Evolutionary conservation across 1,140 invertebrate genomes (phyloP).

Genomic region (Drosophila repletoides): DNA sequence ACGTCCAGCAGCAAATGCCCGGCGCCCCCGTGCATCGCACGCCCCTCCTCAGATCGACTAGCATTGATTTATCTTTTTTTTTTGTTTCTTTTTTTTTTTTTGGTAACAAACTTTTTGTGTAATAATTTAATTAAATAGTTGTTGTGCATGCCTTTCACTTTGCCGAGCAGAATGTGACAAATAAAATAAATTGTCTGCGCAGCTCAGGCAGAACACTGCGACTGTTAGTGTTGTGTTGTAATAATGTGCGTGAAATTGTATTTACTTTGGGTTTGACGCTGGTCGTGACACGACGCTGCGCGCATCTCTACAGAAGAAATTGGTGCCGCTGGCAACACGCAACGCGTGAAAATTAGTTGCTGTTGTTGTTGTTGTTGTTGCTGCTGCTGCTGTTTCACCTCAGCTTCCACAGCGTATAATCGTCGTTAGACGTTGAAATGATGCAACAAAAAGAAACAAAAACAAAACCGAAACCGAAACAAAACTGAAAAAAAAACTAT

Average conservation of each 20-base stretch:
- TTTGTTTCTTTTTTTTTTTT: too few relatives aligned
- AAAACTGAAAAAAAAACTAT: conserved; percentile 16
- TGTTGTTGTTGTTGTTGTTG: conserved; percentile 1
- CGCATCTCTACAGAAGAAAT: background rate
- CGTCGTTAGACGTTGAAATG: background rate
- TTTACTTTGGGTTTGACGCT: too few relatives aligned
- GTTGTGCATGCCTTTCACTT: conserved; percentile 56
- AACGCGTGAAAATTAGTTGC: conserved; percentile 29
- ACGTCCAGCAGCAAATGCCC: conserved; percentile 31
- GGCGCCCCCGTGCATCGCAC: too few relatives aligned
- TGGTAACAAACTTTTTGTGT: conserved; percentile 43
- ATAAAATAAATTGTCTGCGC: background rate
- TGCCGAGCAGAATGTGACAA: conserved; percentile 26
- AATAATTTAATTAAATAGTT: conserved; percentile 69
- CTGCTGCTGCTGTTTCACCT: conserved; percentile 2
- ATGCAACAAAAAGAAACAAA: conserved; percentile 32
- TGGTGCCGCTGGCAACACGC: conserved; percentile 6
- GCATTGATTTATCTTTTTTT: conserved; percentile 75
- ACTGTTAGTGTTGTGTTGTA: conserved; percentile 4
- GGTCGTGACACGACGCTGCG: too few relatives aligned
- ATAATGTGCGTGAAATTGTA: too few relatives aligned
- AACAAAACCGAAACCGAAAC: background rate
- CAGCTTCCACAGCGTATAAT: conserved; percentile 4
- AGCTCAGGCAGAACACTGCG: conserved; percentile 46
- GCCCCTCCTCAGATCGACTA: conserved; percentile 8